Evolutionary conservation across 2,888 invertebrate species (phyloP).

Genomic region (Geotrupes spiniger): DNA sequence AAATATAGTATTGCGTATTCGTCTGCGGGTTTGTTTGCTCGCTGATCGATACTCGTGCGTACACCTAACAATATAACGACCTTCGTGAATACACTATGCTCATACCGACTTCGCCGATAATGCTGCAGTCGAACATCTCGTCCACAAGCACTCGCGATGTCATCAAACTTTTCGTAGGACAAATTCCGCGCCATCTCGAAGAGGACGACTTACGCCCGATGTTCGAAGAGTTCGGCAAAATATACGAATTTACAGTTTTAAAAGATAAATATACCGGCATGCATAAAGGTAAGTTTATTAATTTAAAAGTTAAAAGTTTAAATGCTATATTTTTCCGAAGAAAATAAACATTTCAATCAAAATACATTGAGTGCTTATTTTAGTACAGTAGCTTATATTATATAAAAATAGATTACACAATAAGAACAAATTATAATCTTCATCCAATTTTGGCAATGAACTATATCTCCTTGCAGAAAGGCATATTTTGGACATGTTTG

Average conservation of each 20-base stretch:
- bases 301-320: no score
- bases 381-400: no score
- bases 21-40: conserved; percentile 6
- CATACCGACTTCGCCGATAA: conserved; percentile 46
- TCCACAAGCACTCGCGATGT: conserved; percentile 48
- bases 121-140: conserved; percentile 29
- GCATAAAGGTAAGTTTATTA: conserved; percentile 75
- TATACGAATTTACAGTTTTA: conserved; percentile 90
- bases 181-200: conserved; percentile 86
- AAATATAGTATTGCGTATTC: conserved; percentile 29
- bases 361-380: no score
- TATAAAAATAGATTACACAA: no score
- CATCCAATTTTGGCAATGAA: no score
- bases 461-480: no score
- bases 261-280: conserved; percentile 94
- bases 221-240: conserved; percentile 91
- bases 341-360: no score
- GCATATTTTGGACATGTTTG: no score
- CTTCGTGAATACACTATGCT: conserved; percentile 41
- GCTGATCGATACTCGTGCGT: conserved; percentile 29
- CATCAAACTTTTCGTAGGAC: conserved; percentile 88
- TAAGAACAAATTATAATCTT: no score
- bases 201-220: conserved; percentile 85
- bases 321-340: no score
- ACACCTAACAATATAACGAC: conserved; percentile 10